These are phyloP conservation scores for Psittacula echo DNA, from an alignment of 2,797 vertebrate species.

Conservation along the genomic window DNA sequence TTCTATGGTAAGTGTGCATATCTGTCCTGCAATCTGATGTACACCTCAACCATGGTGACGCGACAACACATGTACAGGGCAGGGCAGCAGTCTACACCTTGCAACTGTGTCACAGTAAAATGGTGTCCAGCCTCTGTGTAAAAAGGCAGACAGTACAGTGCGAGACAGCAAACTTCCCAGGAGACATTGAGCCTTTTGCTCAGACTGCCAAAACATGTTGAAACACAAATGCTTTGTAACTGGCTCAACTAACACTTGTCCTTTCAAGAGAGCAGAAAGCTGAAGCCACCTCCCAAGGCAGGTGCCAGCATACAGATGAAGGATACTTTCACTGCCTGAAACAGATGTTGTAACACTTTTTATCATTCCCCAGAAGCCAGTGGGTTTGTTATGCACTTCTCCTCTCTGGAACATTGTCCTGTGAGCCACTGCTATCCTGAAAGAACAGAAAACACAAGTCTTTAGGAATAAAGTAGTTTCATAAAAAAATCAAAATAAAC, in stretches of 20 bases:
- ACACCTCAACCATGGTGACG: not conserved
- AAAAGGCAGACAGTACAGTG: not conserved
- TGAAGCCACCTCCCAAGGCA: not conserved
- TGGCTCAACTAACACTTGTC: not conserved
- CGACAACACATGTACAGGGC: not conserved
- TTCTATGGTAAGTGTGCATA: not conserved
- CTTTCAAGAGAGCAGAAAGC: not conserved
- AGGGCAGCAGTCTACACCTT: not conserved
- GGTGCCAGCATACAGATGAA: slow-evolving; percentile 66
- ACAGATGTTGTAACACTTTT: slow-evolving; percentile 93
- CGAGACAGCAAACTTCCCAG: not conserved
- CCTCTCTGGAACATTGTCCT: slow-evolving; percentile 96
- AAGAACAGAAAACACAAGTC: slow-evolving; percentile 48
- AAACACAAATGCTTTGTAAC: not conserved
- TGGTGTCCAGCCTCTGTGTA: not conserved
- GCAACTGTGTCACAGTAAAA: not conserved
- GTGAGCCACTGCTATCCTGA: slow-evolving; percentile 93
- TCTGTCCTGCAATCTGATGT: not conserved
- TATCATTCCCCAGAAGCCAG: slow-evolving; percentile 97
- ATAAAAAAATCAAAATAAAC: not conserved
- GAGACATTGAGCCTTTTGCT: not conserved
- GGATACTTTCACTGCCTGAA: slow-evolving; percentile 95
- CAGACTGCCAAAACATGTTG: not conserved
- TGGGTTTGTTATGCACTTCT: slow-evolving; percentile 93
- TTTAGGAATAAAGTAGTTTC: not conserved